Percentiles rank a stretch among this genome's conserved stretches.
phyloP scores from a whole-genome alignment of 2,888 invertebrate genomes.

The Cryptops parisi region DNA sequence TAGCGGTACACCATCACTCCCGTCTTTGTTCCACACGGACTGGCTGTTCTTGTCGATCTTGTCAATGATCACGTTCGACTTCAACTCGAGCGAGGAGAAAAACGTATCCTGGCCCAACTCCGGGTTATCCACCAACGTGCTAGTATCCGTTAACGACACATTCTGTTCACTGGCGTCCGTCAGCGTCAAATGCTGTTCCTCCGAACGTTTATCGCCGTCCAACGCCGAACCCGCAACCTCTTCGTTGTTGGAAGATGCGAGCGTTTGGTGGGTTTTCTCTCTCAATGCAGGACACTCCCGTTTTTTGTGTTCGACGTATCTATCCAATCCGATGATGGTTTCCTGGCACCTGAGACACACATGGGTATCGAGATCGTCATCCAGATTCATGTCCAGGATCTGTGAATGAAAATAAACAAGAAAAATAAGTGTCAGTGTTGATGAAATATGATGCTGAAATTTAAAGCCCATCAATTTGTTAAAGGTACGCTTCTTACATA shows the following conservation, averaged over 20 bases:
- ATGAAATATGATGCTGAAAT: too few species aligned
- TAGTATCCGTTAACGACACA: neutral
- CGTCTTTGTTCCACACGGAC: neutral
- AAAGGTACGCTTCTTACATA: too few species aligned
- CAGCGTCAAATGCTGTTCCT: neutral
- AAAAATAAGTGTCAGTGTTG: too few species aligned
- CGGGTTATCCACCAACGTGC: constrained; percentile 35
- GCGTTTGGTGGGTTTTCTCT: neutral
- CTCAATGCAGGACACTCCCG: constrained; percentile 40
- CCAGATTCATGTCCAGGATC: constrained; percentile 19
- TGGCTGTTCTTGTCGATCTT: neutral
- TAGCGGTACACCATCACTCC: too few species aligned
- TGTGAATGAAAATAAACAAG: too few species aligned
- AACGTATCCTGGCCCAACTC: constrained; percentile 67
- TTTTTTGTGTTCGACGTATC: constrained; percentile 71
- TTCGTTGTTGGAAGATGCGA: neutral
- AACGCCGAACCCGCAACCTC: neutral
- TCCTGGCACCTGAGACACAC: constrained; percentile 73
- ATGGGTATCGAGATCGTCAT: constrained; percentile 60
- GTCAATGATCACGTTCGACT: constrained; percentile 23
- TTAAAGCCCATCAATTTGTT: too few species aligned
- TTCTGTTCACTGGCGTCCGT: neutral
- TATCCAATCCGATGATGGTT: constrained; percentile 68
- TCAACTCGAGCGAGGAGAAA: constrained; percentile 54
- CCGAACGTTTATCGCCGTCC: neutral